Conservation (phyloP, 2,888 invertebrate species). For the Brenthis ino region DNA sequence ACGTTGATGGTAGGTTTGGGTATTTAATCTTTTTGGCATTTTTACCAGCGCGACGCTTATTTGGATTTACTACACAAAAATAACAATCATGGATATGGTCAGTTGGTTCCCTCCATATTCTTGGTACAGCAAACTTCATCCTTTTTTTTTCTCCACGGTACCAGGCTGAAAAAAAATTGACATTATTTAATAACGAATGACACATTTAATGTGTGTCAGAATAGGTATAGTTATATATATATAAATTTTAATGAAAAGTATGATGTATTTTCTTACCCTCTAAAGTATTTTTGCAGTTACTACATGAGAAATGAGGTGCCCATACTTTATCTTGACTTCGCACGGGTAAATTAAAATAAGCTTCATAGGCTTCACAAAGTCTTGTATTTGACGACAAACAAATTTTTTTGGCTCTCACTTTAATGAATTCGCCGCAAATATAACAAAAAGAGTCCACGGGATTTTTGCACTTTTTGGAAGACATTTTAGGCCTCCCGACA, state of each 20-base stretch:
- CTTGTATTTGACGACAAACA: conserved; percentile 19
- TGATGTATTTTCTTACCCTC: conserved; percentile 12
- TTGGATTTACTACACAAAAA: conserved; percentile 23
- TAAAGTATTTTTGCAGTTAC: conserved; percentile 25
- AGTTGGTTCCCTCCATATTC: conserved; percentile 31
- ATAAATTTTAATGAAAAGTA: neutral
- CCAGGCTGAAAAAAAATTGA: conserved; percentile 20
- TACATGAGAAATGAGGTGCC: conserved; percentile 12
- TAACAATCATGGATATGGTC: conserved; percentile 23
- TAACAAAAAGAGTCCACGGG: neutral
- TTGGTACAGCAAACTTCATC: conserved; percentile 34
- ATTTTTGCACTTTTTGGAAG: neutral
- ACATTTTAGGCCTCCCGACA: neutral
- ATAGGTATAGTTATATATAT: neutral
- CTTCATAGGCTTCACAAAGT: conserved; percentile 29
- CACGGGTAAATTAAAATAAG: conserved; percentile 23
- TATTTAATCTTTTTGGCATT: conserved; percentile 31
- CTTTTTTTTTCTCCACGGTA: conserved; percentile 31
- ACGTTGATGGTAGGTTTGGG: conserved; percentile 25
- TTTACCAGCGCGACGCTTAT: conserved; percentile 22
- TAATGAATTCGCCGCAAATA: neutral
- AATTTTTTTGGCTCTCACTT: conserved; percentile 19
- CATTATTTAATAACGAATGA: neutral
- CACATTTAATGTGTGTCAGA: neutral
- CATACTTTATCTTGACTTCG: conserved; percentile 5